phyloP scores from a whole-genome alignment of 2,113 vertebrate genomes.

The Thermophis baileyi region DNA sequence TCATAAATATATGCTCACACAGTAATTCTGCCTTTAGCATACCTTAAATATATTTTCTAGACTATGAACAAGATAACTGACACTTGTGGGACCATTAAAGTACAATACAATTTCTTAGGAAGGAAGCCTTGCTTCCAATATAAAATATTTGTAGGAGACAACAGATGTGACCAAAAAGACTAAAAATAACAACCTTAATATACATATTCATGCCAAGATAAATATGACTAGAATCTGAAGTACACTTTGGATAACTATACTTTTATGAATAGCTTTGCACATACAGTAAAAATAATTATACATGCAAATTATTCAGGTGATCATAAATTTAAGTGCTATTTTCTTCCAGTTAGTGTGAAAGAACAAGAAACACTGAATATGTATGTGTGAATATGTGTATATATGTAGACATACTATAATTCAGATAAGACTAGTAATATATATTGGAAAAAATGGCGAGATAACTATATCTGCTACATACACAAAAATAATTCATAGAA shows the following conservation, averaged over 20 bases:
- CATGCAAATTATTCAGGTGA: background rate
- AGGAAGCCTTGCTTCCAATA: background rate
- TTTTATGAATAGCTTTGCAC: background rate
- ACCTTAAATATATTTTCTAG: background rate
- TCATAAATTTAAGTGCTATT: background rate
- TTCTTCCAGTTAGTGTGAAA: background rate
- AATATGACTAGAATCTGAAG: background rate
- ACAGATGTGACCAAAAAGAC: background rate
- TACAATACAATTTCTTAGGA: background rate
- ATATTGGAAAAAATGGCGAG: background rate
- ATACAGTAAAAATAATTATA: background rate
- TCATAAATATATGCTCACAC: background rate
- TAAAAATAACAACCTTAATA: background rate
- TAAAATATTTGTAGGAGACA: background rate
- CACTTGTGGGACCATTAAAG: rapidly evolving
- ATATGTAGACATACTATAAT: background rate
- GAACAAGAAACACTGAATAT: background rate
- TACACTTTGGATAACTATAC: background rate
- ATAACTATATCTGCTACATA: background rate
- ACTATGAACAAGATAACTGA: background rate
- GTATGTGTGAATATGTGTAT: background rate
- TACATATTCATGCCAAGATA: background rate
- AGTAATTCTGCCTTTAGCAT: background rate
- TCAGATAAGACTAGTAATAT: background rate
- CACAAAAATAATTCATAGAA: background rate